phyloP scores from a whole-genome alignment of 2,113 vertebrate genomes.

The Catharus minimus region DNA sequence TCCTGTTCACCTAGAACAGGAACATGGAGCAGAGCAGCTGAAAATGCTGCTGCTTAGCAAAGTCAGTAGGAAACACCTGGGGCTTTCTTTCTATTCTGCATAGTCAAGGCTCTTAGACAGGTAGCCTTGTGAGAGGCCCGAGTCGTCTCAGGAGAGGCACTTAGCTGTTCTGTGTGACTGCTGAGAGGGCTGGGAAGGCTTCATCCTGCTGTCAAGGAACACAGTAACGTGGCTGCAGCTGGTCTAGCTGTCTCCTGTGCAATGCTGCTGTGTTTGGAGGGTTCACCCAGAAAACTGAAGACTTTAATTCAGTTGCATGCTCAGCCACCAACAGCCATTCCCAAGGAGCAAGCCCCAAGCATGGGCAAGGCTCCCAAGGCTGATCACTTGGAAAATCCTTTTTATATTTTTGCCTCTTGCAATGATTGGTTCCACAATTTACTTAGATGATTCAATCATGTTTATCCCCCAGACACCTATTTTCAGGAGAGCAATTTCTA shows the following conservation, averaged over 20 bases:
- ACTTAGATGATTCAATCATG: background rate
- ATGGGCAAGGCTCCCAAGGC: background rate
- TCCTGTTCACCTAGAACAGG: background rate
- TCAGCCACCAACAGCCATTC: background rate
- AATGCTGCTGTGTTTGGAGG: background rate
- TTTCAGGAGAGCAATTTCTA: background rate
- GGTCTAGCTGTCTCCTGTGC: background rate
- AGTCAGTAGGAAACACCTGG: background rate
- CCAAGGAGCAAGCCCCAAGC: background rate
- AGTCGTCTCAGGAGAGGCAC: background rate
- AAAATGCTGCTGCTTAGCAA: background rate
- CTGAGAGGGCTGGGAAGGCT: background rate
- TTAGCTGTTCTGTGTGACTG: background rate
- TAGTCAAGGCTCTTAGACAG: background rate
- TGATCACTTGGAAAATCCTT: background rate
- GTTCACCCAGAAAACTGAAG: background rate
- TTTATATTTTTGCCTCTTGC: background rate
- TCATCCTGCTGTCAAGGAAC: background rate
- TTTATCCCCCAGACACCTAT: background rate
- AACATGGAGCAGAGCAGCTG: background rate
- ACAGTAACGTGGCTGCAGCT: background rate
- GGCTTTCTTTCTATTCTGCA: background rate
- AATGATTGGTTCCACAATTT: background rate
- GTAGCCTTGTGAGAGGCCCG: background rate
- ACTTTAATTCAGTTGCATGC: background rate